Percentiles rank a stretch among this genome's conserved stretches.
phyloP scores from a whole-genome alignment of 2,113 vertebrate species.

The Dicentrarchus labrax region DNA sequence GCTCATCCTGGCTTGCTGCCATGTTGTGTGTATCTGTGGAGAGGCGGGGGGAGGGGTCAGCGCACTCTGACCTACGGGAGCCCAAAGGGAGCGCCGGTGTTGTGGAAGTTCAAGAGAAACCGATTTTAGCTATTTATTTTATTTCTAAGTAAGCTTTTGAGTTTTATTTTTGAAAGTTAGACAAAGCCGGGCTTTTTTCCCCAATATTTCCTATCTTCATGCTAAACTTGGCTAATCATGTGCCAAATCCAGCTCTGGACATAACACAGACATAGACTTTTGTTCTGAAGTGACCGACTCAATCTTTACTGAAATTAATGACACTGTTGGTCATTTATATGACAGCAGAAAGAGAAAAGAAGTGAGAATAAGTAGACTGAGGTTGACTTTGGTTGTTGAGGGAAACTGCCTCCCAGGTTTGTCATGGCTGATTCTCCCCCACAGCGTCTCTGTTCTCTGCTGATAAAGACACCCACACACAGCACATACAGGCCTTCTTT shows the following conservation, averaged over 20 bases:
- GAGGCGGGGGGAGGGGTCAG: too few species aligned
- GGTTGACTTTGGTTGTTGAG: neutral
- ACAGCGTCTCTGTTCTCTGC: slow-evolving; percentile 59
- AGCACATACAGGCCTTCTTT: neutral
- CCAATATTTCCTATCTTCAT: too few species aligned
- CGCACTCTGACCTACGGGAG: too few species aligned
- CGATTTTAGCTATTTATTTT: too few species aligned
- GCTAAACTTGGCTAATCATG: neutral
- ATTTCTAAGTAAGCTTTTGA: too few species aligned
- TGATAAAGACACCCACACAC: slow-evolving; percentile 61
- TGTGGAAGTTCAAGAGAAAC: too few species aligned
- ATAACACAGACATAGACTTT: neutral
- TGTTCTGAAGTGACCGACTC: neutral
- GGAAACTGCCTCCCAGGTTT: slow-evolving; percentile 45
- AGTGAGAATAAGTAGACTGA: neutral
- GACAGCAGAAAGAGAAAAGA: neutral
- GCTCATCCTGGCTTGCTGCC: too few species aligned
- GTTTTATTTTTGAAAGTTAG: too few species aligned
- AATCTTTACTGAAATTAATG: neutral
- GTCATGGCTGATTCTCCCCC: slow-evolving; percentile 49
- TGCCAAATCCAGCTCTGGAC: neutral
- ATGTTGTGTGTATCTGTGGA: too few species aligned
- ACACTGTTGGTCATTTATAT: neutral
- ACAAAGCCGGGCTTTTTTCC: neutral
- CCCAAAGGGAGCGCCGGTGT: too few species aligned